A percentile compares a stretch with the other conserved stretches of the same genome.
phyloP scores from a whole-genome alignment of 2,797 vertebrate genomes.

The Tapera naevia region DNA sequence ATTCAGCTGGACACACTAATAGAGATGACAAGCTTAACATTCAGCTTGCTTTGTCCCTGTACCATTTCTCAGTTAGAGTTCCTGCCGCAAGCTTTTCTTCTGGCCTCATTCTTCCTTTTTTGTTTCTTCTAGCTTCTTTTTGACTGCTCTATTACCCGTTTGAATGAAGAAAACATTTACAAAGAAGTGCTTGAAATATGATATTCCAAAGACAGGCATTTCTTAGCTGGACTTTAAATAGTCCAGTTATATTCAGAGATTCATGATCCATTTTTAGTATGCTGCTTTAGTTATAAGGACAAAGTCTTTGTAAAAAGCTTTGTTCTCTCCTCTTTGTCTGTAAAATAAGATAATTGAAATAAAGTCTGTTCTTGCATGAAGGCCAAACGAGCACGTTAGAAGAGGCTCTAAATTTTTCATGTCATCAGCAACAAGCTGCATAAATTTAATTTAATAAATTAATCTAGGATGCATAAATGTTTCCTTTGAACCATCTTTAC shows the following conservation, averaged over 20 bases:
- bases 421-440: conserved; percentile 62
- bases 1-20: background rate
- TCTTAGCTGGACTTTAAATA: background rate
- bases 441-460: conserved; percentile 65
- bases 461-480: conserved; percentile 47
- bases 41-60: background rate
- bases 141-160: background rate
- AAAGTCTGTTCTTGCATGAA: conserved; percentile 16
- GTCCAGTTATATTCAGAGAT: background rate
- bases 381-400: conserved; percentile 32
- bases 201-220: background rate
- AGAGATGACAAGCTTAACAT: background rate
- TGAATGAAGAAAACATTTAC: background rate
- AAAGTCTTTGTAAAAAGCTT: conserved; percentile 31
- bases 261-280: background rate
- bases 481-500: conserved; percentile 53
- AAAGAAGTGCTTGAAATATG: background rate
- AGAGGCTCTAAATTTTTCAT: conserved; percentile 59
- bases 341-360: conserved; percentile 48
- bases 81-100: background rate
- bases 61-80: background rate
- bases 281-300: background rate
- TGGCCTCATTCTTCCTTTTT: background rate
- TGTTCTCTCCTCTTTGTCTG: conserved; percentile 48
- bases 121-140: background rate